These are phyloP conservation scores for Apis florea DNA, from an alignment of 1,140 invertebrate genomes.

Conservation along the genomic window DNA sequence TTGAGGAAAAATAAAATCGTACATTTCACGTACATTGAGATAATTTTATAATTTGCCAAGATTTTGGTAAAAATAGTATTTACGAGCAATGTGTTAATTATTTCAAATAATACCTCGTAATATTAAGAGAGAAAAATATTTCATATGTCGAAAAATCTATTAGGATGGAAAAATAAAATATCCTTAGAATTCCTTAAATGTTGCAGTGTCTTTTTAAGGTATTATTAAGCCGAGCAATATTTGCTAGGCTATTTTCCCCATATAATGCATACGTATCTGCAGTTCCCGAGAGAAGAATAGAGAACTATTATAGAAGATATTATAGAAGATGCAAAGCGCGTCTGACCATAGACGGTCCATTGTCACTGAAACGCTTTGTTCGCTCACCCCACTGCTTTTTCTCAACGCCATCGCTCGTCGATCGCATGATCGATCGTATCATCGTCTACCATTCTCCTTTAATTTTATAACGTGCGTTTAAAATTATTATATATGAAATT, in stretches of 20 bases:
- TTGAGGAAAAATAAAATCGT: too few relatives aligned
- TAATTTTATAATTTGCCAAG: too few relatives aligned
- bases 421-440: neutral
- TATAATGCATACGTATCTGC: neutral
- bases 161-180: neutral
- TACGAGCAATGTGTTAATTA: too few relatives aligned
- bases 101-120: too few relatives aligned
- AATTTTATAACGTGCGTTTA: neutral
- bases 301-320: neutral
- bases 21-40: too few relatives aligned
- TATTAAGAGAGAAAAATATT: too few relatives aligned
- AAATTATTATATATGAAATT: neutral
- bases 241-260: neutral
- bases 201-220: neutral
- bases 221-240: neutral
- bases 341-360: conserved; percentile 19
- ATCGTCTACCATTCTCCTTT: too few relatives aligned
- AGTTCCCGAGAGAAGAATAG: conserved; percentile 15
- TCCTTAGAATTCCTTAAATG: neutral
- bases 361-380: conserved; percentile 21
- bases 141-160: neutral
- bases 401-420: neutral
- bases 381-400: neutral
- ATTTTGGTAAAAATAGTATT: too few relatives aligned
- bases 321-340: conserved; percentile 2